phyloP scores from a whole-genome alignment of 2,888 invertebrate species.

The Apamea epomidion region DNA sequence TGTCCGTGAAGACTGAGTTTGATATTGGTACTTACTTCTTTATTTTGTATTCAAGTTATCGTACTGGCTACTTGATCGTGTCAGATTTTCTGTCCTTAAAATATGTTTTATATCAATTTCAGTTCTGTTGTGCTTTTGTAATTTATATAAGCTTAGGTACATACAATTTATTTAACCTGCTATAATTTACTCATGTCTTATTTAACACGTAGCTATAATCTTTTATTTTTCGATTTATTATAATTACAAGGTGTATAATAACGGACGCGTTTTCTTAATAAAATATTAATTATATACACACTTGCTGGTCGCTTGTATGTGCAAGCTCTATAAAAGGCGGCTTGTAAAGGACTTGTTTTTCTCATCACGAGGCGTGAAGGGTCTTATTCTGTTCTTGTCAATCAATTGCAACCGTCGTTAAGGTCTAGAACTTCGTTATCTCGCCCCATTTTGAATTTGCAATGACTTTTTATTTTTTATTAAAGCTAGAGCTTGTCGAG shows the following conservation, averaged over 20 bases:
- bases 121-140: background rate
- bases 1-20: constrained; percentile 25
- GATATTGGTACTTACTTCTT: constrained; percentile 3
- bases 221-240: constrained; percentile 13
- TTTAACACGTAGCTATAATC: background rate
- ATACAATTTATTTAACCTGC: background rate
- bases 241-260: constrained; percentile 28
- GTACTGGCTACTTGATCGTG: background rate
- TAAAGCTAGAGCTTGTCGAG: constrained; percentile 1
- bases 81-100: background rate
- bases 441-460: constrained; percentile 61
- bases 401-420: constrained; percentile 73
- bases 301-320: constrained; percentile 31
- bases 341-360: constrained; percentile 69
- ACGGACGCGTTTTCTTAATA: constrained; percentile 33
- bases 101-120: background rate
- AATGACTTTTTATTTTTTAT: constrained; percentile 49
- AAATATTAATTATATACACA: constrained; percentile 59
- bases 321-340: constrained; percentile 63
- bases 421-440: constrained; percentile 73
- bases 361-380: constrained; percentile 72
- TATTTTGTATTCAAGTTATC: constrained; percentile 23
- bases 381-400: constrained; percentile 76
- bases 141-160: background rate
- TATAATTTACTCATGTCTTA: background rate